Evolutionary conservation across 2,113 vertebrate species (phyloP), one percentile per base, ranked within the genome.

Genomic region (Pyxicephalus adspersus): DNA sequence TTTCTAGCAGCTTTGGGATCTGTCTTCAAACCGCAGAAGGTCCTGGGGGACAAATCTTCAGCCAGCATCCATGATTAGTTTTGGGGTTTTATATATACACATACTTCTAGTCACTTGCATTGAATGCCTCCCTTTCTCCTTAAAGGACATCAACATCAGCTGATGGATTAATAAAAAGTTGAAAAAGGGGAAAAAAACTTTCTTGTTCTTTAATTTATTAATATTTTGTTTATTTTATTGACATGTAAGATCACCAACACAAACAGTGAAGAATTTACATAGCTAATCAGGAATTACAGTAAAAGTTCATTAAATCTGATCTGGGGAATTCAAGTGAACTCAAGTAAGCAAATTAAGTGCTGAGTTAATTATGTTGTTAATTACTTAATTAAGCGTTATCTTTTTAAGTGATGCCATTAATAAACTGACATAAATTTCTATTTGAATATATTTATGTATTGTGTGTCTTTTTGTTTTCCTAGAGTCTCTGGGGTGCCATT

Each of bases 301-400:
- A 78, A 88, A 91, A 92, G 73, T 91, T 91, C 90, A 92, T 92
- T 92, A 92, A 91, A 88, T 90, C 86, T 88, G 84, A 89, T 93
- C 90, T 89, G 83, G 91, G 90, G 88, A 93, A 91, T 92, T 90
- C 88, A 92, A 92, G 88, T 91, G 90, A 92, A 90, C 80, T 88
- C 89, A 91, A 92, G 89, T 91, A 93, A 92, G 86, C 90, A 92
- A 92, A 93, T 93, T 92, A 91, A 93, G 80, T 92, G 90, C 90
- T 92, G 90, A 93, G 90, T 93, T 94, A 93, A 94, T 94, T 93
- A 93, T 90, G 89, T 91, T 93, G 91, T 92, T 94, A 92, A 94
- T 94, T 94, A 94, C 90, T 92, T 94, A 94, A 94, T 94, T 93
- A 93, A 94, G 89, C 90, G 83, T 87, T 92, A 90, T 86, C 83